Evolutionary conservation across 2,113 vertebrate genomes (phyloP), one percentile per base, ranked within the genome.

Genomic region (Oryzias woworae): DNA sequence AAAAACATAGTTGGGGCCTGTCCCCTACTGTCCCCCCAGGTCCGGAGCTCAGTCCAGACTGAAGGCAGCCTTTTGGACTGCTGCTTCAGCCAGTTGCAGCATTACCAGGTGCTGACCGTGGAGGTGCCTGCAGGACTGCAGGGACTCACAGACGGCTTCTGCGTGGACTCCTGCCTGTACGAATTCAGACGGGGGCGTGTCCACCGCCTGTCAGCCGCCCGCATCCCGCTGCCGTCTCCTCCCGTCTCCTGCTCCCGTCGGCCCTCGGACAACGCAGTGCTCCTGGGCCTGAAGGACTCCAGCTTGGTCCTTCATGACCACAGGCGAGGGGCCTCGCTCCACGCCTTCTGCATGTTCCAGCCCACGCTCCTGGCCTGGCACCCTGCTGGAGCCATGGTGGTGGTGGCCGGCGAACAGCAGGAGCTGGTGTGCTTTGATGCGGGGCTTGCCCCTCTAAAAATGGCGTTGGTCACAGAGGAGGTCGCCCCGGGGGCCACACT

Each of bases 341-440:
- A 92, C 62, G 91, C 88, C 57, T 89, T 91, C 51, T 93, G 94
- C 60, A 88, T 94, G 15, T 66, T 95, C 69, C 68, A 91, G 17
- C 95, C 96, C 22, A 70, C 83, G 4, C 76, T 94, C 13, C 72
- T 96, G 4, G 88, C 90, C 68, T 99, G 92, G 92, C 97, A 99
- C 85, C 96, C 97, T 13, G 87, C 89, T 0, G 97, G 92, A 23
- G 93, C 92, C 5, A 4, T 96, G 76, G 83, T 94, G 20, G 4
- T 94, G 72, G 90, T 86, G 16, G 94, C 94, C n/a, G 94, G 92
- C 62, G 92, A 88, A 42, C 95, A 96, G 78, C 95, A 94, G 14
- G 96, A 97, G 73, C 80, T 99, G 71, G 93, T 96, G 75, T 89
- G 94, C 77, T 97, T 98, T 78, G 96, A 99, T 87, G 90, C 90